These are phyloP conservation scores for Mirounga angustirostris DNA, from an alignment of 2,113 vertebrate species.

Conservation along the genomic window DNA sequence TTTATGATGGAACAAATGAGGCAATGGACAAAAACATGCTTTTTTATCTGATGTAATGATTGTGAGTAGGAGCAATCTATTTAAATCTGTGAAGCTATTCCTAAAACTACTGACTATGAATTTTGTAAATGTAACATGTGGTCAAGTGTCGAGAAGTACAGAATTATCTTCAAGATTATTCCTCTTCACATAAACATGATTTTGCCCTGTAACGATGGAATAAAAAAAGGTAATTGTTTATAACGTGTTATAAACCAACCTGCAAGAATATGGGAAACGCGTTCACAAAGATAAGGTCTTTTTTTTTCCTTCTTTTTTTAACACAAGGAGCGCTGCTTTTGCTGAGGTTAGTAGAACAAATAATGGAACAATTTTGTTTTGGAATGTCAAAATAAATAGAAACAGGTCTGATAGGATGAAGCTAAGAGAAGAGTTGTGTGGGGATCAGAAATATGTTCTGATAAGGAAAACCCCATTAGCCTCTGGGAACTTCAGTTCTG, in stretches of 20 bases:
- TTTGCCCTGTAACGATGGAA: not conserved
- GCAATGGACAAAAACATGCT: not conserved
- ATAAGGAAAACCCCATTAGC: not conserved
- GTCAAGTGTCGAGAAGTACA: not conserved
- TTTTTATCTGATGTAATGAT: not conserved
- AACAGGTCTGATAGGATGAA: not conserved
- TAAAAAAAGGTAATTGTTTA: not conserved
- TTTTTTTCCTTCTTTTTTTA: not conserved
- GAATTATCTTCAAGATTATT: conserved; percentile 3
- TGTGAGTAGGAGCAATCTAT: not conserved
- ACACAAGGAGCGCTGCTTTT: not conserved
- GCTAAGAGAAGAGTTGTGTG: not conserved
- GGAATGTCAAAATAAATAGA: conserved; percentile 32
- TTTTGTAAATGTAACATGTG: not conserved
- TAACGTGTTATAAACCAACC: not conserved
- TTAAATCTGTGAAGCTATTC: not conserved
- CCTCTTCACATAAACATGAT: not conserved
- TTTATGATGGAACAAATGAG: not conserved
- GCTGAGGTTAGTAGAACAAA: not conserved
- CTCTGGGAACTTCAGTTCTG: not conserved
- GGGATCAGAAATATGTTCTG: not conserved
- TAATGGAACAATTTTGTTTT: not conserved
- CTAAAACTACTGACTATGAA: not conserved
- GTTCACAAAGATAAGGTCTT: not conserved
- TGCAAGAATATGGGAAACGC: not conserved